Percentiles rank a stretch among this genome's conserved stretches.
Conservation (phyloP, 1,140 invertebrate species). For the Papilio aristodemus region DNA sequence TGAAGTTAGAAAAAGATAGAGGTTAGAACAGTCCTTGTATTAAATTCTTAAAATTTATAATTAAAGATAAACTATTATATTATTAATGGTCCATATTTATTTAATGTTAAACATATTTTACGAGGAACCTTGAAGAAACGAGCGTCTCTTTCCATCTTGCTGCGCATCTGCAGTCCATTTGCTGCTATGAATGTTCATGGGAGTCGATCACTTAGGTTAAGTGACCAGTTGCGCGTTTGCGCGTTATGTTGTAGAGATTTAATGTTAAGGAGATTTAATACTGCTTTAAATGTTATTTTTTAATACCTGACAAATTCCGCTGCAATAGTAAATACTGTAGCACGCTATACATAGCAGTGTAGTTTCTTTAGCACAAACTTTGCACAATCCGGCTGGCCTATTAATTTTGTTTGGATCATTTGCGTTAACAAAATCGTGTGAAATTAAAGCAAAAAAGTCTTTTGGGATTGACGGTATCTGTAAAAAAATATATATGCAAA, state of each 20-base stretch:
- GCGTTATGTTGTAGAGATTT: too few species aligned
- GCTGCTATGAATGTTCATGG: too few species aligned
- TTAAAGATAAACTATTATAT: too few species aligned
- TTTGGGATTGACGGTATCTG: neutral
- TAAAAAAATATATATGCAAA: neutral
- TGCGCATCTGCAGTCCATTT: too few species aligned
- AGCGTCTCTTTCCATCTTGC: too few species aligned
- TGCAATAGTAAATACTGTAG: constrained; percentile 35
- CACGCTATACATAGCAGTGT: constrained; percentile 30
- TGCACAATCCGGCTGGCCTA: neutral
- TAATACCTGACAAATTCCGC: constrained; percentile 29
- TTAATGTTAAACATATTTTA: too few species aligned
- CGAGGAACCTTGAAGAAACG: too few species aligned
- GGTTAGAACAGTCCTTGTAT: too few species aligned
- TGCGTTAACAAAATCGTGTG: constrained; percentile 12
- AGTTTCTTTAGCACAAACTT: constrained; percentile 23
- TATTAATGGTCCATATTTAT: too few species aligned
- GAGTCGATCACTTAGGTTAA: too few species aligned
- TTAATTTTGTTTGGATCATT: neutral
- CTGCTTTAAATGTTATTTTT: neutral
- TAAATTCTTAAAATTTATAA: too few species aligned
- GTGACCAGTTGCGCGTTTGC: too few species aligned
- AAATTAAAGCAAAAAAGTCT: constrained; percentile 3
- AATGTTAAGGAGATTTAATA: neutral
- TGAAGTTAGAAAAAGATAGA: neutral